phyloP scores from a whole-genome alignment of 2,888 invertebrate genomes.

The Tipula confusa region DNA sequence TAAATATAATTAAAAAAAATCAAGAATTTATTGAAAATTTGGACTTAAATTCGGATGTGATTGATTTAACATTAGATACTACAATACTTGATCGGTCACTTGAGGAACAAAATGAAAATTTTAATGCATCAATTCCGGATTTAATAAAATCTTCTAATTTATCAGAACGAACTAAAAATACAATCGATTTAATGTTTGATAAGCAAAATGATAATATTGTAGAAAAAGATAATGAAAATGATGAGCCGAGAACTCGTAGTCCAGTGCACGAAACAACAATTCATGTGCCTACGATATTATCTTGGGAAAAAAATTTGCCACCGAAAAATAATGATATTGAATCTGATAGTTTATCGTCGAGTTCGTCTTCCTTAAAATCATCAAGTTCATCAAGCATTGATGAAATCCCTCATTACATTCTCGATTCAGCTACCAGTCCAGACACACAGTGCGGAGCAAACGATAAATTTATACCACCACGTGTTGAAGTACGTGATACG shows the following conservation, averaged over 20 bases:
- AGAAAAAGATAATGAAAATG: slow-evolving; percentile 36
- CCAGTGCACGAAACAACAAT: slow-evolving; percentile 62
- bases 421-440: slow-evolving; percentile 50
- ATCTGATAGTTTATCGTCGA: slow-evolving; percentile 52
- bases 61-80: slow-evolving; percentile 35
- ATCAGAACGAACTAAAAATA: slow-evolving; percentile 31
- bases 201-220: slow-evolving; percentile 34
- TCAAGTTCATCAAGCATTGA: slow-evolving; percentile 52
- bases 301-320: slow-evolving; percentile 45
- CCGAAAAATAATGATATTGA: slow-evolving; percentile 52
- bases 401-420: slow-evolving; percentile 49
- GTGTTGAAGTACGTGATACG: slow-evolving; percentile 68
- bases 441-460: slow-evolving; percentile 45
- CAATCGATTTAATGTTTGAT: slow-evolving; percentile 33
- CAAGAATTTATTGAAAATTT: slow-evolving; percentile 40
- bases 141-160: slow-evolving; percentile 39
- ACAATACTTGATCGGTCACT: slow-evolving; percentile 35
- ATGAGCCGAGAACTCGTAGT: slow-evolving; percentile 52
- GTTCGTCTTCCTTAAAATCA: slow-evolving; percentile 34
- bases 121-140: slow-evolving; percentile 46
- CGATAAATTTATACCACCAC: slow-evolving; percentile 53
- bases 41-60: slow-evolving; percentile 32
- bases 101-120: slow-evolving; percentile 46
- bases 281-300: slow-evolving; percentile 54
- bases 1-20: slow-evolving; percentile 40